phyloP scores from a whole-genome alignment of 30 jellyfish, hydroid and myxozoan genomes.

The Nemopilema nomurai region DNA sequence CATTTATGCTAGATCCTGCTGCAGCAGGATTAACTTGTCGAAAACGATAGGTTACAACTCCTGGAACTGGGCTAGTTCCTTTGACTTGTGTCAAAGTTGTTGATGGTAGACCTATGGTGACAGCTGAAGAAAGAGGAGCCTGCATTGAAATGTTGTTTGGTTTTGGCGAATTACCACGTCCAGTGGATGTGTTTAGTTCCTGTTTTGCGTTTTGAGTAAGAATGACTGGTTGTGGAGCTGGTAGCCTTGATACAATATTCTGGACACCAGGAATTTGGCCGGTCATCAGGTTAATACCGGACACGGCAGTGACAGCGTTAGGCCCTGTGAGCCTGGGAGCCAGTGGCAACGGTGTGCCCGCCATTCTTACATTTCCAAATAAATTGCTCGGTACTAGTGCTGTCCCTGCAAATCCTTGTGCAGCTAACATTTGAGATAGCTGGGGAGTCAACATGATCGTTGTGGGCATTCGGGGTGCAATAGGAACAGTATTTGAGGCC shows the following conservation, averaged over 20 bases:
- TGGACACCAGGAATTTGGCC: constrained; percentile 87
- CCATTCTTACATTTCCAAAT: constrained; percentile 76
- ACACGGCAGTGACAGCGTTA: constrained; percentile 57
- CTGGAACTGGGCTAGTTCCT: constrained; percentile 84
- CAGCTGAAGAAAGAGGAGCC: constrained; percentile 56
- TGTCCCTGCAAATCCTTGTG: constrained; percentile 86
- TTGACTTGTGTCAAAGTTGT: constrained; percentile 82
- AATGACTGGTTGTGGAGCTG: constrained; percentile 45
- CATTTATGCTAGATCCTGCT: constrained; percentile 23
- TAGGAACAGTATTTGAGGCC: constrained; percentile 82
- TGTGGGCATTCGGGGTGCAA: constrained; percentile 95
- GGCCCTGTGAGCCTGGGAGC: constrained; percentile 87
- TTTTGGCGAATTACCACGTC: constrained; percentile 40
- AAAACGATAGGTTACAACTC: constrained; percentile 93
- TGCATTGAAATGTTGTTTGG: constrained; percentile 61
- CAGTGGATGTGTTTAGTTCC: constrained; percentile 45
- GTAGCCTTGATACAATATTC: constrained; percentile 68
- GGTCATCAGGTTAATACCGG: constrained; percentile 61
- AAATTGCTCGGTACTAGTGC: constrained; percentile 72
- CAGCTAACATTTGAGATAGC: constrained; percentile 90
- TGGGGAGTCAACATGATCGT: constrained; percentile 90
- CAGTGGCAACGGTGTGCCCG: constrained; percentile 85
- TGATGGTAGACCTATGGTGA: constrained; percentile 61
- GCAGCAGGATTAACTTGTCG: constrained; percentile 80
- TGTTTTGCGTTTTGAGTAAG: constrained; percentile 51